Conservation (phyloP, 92 coral and sea anemone species). For the Phenganax marumi region DNA sequence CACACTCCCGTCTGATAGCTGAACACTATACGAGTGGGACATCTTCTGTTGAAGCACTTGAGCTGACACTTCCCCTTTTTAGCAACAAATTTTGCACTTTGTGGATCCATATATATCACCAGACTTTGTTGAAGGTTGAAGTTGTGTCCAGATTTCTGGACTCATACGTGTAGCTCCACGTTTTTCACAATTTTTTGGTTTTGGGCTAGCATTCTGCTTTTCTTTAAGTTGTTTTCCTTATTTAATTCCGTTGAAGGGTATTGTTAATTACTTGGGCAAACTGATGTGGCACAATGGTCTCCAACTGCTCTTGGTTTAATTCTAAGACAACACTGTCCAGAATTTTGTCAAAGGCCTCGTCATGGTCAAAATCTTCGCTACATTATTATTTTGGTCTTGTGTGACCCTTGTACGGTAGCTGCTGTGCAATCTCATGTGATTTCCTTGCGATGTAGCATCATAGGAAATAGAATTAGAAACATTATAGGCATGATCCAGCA, state of each 20-base stretch:
- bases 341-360: background rate
- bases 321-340: background rate
- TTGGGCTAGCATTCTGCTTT: constrained; percentile 6
- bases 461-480: background rate
- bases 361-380: background rate
- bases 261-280: background rate
- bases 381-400: background rate
- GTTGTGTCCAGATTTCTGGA: no score
- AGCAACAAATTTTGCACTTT: background rate
- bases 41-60: background rate
- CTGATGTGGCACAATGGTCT: background rate
- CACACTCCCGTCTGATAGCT: constrained; percentile 9
- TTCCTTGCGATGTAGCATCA: background rate
- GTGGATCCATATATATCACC: no score
- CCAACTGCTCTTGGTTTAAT: background rate
- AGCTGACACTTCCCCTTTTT: background rate
- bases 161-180: no score
- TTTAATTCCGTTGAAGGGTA: background rate
- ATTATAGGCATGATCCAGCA: no score
- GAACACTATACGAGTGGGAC: background rate
- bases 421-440: constrained; percentile 13
- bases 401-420: background rate
- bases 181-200: no score
- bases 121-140: no score
- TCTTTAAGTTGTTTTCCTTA: background rate